Evolutionary conservation across 2,797 vertebrate genomes (phyloP), one percentile per base, ranked within the genome.

Genomic region (Propithecus perrieri): DNA sequence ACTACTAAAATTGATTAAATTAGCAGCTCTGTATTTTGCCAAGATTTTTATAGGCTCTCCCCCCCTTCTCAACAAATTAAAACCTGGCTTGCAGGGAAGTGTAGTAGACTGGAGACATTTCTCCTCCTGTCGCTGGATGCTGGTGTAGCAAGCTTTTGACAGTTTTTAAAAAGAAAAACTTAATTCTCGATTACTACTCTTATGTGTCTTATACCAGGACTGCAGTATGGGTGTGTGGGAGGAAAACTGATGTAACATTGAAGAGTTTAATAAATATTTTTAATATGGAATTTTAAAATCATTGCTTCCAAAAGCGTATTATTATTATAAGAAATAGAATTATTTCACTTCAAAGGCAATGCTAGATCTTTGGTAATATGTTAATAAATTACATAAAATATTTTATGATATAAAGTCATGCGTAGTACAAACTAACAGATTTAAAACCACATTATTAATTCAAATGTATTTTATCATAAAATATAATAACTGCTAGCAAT

Each of bases 1-100:
- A 97, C 96, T 97, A 98, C 97, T 97, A 93, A 98, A 97, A 97
- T 94, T 97, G 97, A 97, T 98, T 98, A 97, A 98, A 98, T 98
- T 98, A 98, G 97, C 97, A 97, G 96, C 72, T 98, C 97, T 97
- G 91, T 94, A 93, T 97, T 98, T 97, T 97, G 97, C 97, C 97
- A 98, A 97, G 97, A 97, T 92, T 97, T 97, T 97, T 98, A 98
- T 97, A 98, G 97, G 95, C 92, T 97, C 67, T 57, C 26, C 5
- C 7, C 50, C 92, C 67, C 74, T 96, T 97, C 94, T 96, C 79
- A 96, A 97, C 97, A 97, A 98, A 98, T 98, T 97, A 97, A 97
- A 98, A 96, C 95, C 97, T 97, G 97, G 97, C 97, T 97, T 94
- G 18, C 93, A 95, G 84, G 94, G 93, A 80, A 95, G 80, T 93